Evolutionary conservation across 2,113 vertebrate species (phyloP).

Genomic region (Corydoras sp.): DNA sequence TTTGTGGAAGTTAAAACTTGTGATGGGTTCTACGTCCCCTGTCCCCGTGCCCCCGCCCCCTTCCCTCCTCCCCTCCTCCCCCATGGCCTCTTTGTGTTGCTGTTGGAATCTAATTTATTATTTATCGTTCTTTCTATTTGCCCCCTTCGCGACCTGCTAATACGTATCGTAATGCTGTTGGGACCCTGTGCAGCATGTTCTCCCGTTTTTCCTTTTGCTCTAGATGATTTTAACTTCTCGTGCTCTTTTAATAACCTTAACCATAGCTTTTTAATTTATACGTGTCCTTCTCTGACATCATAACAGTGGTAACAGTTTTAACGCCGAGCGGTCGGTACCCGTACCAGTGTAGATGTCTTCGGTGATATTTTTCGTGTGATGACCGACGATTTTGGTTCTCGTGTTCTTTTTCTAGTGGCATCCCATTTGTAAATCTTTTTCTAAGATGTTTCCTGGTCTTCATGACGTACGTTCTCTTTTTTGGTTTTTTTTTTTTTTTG

Average conservation of each 20-base stretch:
- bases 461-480: constrained; percentile 82
- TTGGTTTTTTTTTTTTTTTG: no score
- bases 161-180: constrained; percentile 66
- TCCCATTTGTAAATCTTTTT: constrained; percentile 99
- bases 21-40: constrained; percentile 17
- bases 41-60: no score
- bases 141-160: constrained; percentile 60
- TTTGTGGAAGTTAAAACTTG: constrained; percentile 54
- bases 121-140: constrained; percentile 68
- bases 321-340: constrained; percentile 64
- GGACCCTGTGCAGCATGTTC: constrained; percentile 73
- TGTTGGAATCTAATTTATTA: constrained; percentile 69
- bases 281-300: constrained; percentile 56
- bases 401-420: constrained; percentile 94
- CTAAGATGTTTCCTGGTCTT: constrained; percentile 78
- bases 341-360: constrained; percentile 74
- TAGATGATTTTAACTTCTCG: constrained; percentile 59
- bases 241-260: constrained; percentile 54
- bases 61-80: constrained; percentile 32
- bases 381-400: constrained; percentile 48
- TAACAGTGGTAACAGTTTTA: constrained; percentile 41
- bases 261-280: constrained; percentile 56
- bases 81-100: constrained; percentile 43
- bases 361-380: constrained; percentile 72
- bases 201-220: constrained; percentile 59